Conservation (phyloP, 2,797 vertebrate genomes). For the Neostethus bicornis region DNA sequence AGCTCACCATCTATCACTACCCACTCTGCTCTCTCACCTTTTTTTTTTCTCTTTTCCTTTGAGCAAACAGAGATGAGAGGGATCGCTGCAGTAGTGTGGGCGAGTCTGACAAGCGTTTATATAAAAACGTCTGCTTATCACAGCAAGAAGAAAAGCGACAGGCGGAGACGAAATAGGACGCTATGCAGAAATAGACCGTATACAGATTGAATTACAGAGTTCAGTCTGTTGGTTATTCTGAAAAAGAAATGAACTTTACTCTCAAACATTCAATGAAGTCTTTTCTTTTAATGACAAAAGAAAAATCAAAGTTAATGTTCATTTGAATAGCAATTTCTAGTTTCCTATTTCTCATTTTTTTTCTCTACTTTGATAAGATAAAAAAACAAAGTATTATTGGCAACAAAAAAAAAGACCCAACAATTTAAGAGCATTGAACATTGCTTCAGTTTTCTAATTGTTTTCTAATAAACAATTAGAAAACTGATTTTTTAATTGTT, state of each 20-base stretch:
- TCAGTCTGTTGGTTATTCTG: not conserved
- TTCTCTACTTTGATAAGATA: too few relatives aligned
- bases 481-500: not conserved
- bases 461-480: too few relatives aligned
- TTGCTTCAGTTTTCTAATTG: too few relatives aligned
- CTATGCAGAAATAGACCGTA: not conserved
- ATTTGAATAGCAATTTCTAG: too few relatives aligned
- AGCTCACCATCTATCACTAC: slow-evolving; percentile 42
- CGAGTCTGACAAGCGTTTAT: slow-evolving; percentile 58
- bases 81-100: slow-evolving; percentile 60
- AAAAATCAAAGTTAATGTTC: too few relatives aligned
- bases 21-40: slow-evolving; percentile 18
- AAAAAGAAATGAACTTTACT: not conserved
- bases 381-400: not conserved
- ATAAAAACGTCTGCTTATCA: slow-evolving; percentile 61
- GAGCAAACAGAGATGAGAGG: slow-evolving; percentile 47
- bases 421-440: too few relatives aligned
- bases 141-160: slow-evolving; percentile 32
- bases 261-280: not conserved
- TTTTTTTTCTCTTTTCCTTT: slow-evolving; percentile 29
- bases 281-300: too few relatives aligned
- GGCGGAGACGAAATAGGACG: slow-evolving; percentile 1
- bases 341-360: too few relatives aligned
- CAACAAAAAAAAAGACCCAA: too few relatives aligned
- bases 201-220: not conserved